phyloP scores from a whole-genome alignment of 2,113 vertebrate species.

The Pipra filicauda region DNA sequence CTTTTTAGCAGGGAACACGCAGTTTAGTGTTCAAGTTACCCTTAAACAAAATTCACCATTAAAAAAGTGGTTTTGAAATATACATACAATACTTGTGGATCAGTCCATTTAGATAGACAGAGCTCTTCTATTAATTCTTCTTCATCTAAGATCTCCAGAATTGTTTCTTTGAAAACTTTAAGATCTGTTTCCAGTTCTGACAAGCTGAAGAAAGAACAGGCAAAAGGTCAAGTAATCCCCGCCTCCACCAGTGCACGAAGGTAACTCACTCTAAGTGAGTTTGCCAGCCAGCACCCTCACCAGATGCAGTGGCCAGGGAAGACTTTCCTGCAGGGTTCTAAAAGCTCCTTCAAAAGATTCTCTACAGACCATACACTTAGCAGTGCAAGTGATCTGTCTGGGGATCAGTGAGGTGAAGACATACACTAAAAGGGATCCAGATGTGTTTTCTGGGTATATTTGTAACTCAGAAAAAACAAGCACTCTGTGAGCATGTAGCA shows the following conservation, averaged over 20 bases:
- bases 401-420: background rate
- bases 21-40: background rate
- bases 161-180: conserved; percentile 92
- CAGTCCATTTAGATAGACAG: conserved; percentile 92
- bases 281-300: background rate
- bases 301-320: background rate
- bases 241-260: background rate
- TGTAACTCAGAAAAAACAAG: background rate
- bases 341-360: background rate
- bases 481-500: fast-evolving
- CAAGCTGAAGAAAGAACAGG: conserved; percentile 76
- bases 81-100: conserved; percentile 90
- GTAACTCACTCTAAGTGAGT: background rate
- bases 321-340: background rate
- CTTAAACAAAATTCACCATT: background rate
- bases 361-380: background rate
- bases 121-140: conserved; percentile 93
- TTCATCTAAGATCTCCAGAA: conserved; percentile 94
- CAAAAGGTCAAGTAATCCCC: conserved; percentile 2
- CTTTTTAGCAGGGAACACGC: background rate
- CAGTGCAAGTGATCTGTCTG: background rate
- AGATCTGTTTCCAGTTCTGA: conserved; percentile 97
- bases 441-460: background rate
- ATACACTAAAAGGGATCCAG: background rate
- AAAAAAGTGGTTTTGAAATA: background rate